A percentile compares a stretch with the other conserved stretches of the same genome.
phyloP scores from a whole-genome alignment of 1,140 invertebrate species.

The Tetramorium parvispinum region DNA sequence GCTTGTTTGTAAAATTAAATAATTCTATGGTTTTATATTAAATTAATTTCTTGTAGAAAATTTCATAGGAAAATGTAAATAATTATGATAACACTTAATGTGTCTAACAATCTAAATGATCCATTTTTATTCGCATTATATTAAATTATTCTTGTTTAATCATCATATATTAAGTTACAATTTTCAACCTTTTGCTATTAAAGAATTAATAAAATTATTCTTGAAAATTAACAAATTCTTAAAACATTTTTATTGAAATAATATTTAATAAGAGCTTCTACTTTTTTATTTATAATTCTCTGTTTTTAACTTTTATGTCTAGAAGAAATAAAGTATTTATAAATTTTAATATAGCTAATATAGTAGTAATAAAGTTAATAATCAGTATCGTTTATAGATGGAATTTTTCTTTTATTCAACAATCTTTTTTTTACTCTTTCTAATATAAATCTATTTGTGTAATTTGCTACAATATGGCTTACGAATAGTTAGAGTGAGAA shows the following conservation, averaged over 20 bases:
- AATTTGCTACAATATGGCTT: neutral
- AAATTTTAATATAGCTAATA: neutral
- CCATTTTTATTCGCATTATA: neutral
- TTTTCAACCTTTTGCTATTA: neutral
- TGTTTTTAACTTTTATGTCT: neutral
- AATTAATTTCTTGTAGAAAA: neutral
- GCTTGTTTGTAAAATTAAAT: neutral
- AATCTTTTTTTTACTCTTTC: neutral
- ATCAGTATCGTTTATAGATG: neutral
- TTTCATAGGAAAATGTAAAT: neutral
- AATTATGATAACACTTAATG: neutral
- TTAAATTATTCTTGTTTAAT: neutral
- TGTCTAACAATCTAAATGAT: neutral
- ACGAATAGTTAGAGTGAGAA: neutral
- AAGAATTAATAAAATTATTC: slow-evolving; percentile 1
- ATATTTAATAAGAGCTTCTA: neutral
- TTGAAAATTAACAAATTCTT: neutral
- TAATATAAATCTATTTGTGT: neutral
- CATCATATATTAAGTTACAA: neutral
- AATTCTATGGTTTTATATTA: neutral
- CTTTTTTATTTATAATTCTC: neutral
- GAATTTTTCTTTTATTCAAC: neutral
- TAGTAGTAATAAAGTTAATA: neutral
- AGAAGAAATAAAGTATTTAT: neutral
- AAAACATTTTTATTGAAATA: neutral